A percentile compares a stretch with the other conserved stretches of the same genome.
These are phyloP conservation scores for Pseudobourletiella spinata DNA, from an alignment of 1,140 invertebrate genomes.

Conservation along the genomic window DNA sequence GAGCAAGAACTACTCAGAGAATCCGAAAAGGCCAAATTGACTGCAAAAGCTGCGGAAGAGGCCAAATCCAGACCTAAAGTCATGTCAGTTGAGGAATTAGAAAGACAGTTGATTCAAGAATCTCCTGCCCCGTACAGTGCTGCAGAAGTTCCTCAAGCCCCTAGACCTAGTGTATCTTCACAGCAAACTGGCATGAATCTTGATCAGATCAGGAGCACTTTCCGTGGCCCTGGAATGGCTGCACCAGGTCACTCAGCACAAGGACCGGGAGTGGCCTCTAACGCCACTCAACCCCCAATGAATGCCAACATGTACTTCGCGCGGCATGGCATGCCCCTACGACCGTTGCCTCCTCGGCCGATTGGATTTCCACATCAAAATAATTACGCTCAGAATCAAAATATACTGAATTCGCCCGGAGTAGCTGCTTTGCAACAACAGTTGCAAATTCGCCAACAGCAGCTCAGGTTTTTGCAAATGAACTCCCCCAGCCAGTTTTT, in stretches of 20 bases:
- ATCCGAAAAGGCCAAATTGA: not conserved
- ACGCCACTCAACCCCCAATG: not conserved
- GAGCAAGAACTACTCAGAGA: slow-evolving; percentile 23
- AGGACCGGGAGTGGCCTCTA: not conserved
- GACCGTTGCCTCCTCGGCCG: slow-evolving; percentile 3
- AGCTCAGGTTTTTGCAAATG: slow-evolving; percentile 18
- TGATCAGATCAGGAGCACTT: not conserved
- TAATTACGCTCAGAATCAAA: slow-evolving; percentile 10
- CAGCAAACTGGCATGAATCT: no score
- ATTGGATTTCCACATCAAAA: slow-evolving; percentile 5
- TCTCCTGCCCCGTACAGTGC: not conserved
- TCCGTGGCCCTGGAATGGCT: not conserved
- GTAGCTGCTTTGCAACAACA: not conserved
- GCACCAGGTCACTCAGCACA: not conserved
- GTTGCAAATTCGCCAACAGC: slow-evolving; percentile 18
- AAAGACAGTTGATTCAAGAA: slow-evolving; percentile 15
- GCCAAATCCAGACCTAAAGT: slow-evolving; percentile 11
- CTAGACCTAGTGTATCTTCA: not conserved
- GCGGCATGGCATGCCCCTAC: slow-evolving; percentile 1
- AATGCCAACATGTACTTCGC: not conserved
- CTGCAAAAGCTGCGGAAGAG: not conserved
- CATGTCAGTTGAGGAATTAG: slow-evolving; percentile 25
- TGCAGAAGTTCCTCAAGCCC: not conserved
- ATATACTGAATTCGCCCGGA: not conserved
- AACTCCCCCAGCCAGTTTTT: not conserved